A percentile compares a stretch with the other conserved stretches of the same genome.
These are phyloP conservation scores for Lithophane socia DNA, from an alignment of 2,888 invertebrate genomes.

Conservation along the genomic window DNA sequence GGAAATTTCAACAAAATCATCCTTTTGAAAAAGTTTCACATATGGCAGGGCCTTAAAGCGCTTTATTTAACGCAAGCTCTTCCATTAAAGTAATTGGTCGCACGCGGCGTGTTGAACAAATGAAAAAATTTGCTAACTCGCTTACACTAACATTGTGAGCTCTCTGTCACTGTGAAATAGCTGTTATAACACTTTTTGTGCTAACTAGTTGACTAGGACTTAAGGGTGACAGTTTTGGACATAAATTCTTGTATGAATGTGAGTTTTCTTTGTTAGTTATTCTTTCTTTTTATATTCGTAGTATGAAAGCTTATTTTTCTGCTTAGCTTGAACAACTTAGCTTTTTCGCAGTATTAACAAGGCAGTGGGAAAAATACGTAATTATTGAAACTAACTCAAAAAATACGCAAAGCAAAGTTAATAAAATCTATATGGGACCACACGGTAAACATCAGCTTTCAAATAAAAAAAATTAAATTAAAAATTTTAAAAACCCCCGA, in stretches of 20 bases:
- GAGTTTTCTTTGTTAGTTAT: background rate
- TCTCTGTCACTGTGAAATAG: slow-evolving; percentile 18
- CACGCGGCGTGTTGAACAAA: slow-evolving; percentile 37
- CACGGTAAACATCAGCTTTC: no score
- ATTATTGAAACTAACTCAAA: no score
- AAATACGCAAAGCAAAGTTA: no score
- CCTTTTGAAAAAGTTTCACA: background rate
- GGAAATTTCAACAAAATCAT: background rate
- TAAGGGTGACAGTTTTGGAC: slow-evolving; percentile 21
- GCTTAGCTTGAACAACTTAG: no score
- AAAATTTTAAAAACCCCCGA: no score
- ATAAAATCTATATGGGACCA: no score
- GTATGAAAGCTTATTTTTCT: background rate
- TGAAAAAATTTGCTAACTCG: slow-evolving; percentile 48
- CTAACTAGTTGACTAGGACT: slow-evolving; percentile 5
- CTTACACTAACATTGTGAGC: slow-evolving; percentile 15
- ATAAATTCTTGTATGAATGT: background rate
- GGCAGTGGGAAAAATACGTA: no score
- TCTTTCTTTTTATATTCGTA: background rate
- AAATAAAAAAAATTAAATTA: no score
- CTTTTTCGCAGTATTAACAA: no score
- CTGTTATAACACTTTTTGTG: slow-evolving; percentile 31
- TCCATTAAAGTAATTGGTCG: slow-evolving; percentile 54
- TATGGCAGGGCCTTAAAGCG: slow-evolving; percentile 26
- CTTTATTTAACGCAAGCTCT: slow-evolving; percentile 41